Percentiles rank a stretch among this genome's conserved stretches.
Evolutionary conservation across 2,797 vertebrate species (phyloP).

Genomic region (Enteromius viviparus): DNA sequence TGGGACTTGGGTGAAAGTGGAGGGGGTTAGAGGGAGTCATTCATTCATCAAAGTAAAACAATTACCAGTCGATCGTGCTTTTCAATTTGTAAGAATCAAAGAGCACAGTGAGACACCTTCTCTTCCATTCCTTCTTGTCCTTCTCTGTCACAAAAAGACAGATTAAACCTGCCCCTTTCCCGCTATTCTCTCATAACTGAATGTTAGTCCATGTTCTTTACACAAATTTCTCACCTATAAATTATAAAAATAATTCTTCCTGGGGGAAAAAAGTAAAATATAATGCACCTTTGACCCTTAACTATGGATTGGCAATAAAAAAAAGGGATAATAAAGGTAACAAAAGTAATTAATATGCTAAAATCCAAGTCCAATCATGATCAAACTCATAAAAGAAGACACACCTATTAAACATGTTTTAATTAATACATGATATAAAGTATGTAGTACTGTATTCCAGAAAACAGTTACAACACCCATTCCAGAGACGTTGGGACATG

Average conservation of each 20-base stretch:
- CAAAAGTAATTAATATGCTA: background rate
- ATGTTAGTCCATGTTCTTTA: slow-evolving; percentile 18
- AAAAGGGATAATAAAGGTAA: background rate
- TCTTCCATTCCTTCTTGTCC: slow-evolving; percentile 11
- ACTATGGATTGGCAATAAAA: background rate
- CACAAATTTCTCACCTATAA: background rate
- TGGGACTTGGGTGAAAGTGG: slow-evolving; percentile 37
- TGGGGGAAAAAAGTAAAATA: too few species aligned
- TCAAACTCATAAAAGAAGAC: background rate
- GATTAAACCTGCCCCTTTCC: slow-evolving; percentile 46
- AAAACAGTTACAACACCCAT: background rate
- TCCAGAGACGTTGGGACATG: too few species aligned
- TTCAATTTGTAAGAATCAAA: slow-evolving; percentile 76
- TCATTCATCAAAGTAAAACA: slow-evolving; percentile 75
- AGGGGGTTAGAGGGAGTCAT: slow-evolving; percentile 44
- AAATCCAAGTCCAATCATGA: background rate
- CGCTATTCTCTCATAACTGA: slow-evolving; percentile 47
- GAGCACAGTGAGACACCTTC: slow-evolving; percentile 48
- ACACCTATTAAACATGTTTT: background rate
- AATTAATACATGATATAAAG: background rate
- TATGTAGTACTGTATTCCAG: background rate
- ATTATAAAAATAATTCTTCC: background rate
- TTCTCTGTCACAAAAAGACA: slow-evolving; percentile 46
- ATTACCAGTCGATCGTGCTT: slow-evolving; percentile 74
- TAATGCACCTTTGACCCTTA: background rate